Base-by-base conservation (phyloP, 2,888 invertebrate species). In the Lasioglossum oenotherae region DNA sequence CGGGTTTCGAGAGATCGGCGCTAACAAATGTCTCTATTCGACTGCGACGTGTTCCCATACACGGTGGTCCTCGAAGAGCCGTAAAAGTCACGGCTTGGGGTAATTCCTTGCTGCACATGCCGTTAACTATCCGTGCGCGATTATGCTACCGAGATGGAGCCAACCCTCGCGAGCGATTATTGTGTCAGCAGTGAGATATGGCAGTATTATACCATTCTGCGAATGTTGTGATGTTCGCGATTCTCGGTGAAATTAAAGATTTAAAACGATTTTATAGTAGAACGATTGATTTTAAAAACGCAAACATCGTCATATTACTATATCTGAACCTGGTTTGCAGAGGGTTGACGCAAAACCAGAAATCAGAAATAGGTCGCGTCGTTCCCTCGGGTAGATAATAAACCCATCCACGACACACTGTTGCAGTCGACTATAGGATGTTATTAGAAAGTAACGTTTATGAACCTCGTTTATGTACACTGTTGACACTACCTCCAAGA, bases 11-110 rank as follows among this genome's bases (percentile, higher is more conserved):
- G 69, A 89, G 90, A 92, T 92, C 89, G 88, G 87, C 91, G 92
- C 91, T 93, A 93, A 94, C 94, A 94, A 94, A 94, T 94, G 94
- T 94, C 94, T 94, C 93, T 93, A 94, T 94, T 93, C 92, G 89
- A 89, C 78, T 82, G 86, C 90, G 87, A 87, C 88, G 87, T 86
- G 87, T 83, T 82, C 84, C 88, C 67, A 76, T 85, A 77, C 80
- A 78, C 87, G 77, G 86, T 64, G 78, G 81, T 88, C 90, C 91
- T 91, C 91, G 87, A 84, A 89, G 87, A 90, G 82, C 90, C 88
- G 88, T 91, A 92, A 92, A 93, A 93, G 92, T 92, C 92, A 90
- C 84, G 79, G 82, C 89, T 91, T 90, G 90, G 91, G 90, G 82
- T 84, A 86, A 86, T 79, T 84, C 69, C 85, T 89, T 76, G 74